phyloP scores from a whole-genome alignment of 2,888 invertebrate species.

The Ectropis crepuscularia region DNA sequence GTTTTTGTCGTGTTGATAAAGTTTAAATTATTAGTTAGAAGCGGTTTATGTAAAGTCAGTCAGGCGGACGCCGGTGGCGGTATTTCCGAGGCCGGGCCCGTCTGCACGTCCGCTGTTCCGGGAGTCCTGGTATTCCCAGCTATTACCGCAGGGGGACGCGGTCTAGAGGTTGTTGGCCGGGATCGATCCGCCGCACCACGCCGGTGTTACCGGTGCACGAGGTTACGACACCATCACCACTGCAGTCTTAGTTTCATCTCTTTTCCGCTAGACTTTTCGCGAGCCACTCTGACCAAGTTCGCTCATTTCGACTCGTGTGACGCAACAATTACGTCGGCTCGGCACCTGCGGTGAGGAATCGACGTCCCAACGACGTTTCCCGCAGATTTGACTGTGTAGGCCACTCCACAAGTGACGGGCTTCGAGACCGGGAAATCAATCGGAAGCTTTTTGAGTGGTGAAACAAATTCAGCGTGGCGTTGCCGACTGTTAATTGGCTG shows the following conservation, averaged over 20 bases:
- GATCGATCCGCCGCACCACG: constrained; percentile 76
- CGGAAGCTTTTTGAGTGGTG: constrained; percentile 80
- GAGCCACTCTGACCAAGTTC: constrained; percentile 32
- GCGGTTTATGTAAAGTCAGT: constrained; percentile 48
- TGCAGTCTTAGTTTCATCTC: constrained; percentile 57
- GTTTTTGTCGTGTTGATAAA: constrained; percentile 16
- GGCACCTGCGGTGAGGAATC: constrained; percentile 22
- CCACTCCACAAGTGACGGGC: constrained; percentile 51
- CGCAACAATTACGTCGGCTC: constrained; percentile 30
- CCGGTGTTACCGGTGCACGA: constrained; percentile 71
- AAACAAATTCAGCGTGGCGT: constrained; percentile 80
- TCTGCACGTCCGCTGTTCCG: constrained; percentile 49
- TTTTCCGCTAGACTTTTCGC: constrained; percentile 43
- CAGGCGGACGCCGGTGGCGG: constrained; percentile 73
- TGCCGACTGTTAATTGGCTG: constrained; percentile 83
- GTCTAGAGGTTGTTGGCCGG: constrained; percentile 78
- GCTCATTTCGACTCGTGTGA: constrained; percentile 36
- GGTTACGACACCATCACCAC: constrained; percentile 69
- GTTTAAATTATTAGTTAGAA: constrained; percentile 15
- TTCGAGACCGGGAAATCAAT: constrained; percentile 76
- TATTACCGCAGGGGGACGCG: constrained; percentile 74
- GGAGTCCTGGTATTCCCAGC: constrained; percentile 79
- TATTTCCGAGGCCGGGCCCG: constrained; percentile 66
- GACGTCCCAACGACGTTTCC: constrained; percentile 20
- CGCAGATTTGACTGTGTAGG: constrained; percentile 45